Conservation (phyloP, 1,140 invertebrate species). For the Heterodera schachtii region DNA sequence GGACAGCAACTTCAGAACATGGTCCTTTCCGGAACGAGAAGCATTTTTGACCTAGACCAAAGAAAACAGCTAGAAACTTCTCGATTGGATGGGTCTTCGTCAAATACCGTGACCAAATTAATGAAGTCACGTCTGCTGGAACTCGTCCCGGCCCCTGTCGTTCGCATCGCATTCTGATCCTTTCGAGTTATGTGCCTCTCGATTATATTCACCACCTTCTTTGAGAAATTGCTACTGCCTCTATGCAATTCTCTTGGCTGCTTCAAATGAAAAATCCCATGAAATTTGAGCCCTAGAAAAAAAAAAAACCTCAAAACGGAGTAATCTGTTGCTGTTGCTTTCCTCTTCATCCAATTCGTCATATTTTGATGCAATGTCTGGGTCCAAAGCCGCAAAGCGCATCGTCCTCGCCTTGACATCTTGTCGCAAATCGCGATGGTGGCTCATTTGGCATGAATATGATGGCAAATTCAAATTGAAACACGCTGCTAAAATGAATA, state of each 20-base stretch:
- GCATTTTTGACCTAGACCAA: slow-evolving; percentile 28
- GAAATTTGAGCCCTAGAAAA: not conserved
- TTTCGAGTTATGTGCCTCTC: slow-evolving; percentile 14
- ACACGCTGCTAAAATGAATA: too few species aligned
- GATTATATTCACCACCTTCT: slow-evolving; percentile 22
- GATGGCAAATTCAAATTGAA: not conserved
- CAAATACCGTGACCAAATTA: slow-evolving; percentile 20
- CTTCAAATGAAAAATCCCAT: not conserved
- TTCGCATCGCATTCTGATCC: slow-evolving; percentile 1
- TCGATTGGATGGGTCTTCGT: too few species aligned
- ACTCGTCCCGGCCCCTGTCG: slow-evolving; percentile 9
- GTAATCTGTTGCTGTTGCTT: not conserved
- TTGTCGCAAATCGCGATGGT: slow-evolving; percentile 7
- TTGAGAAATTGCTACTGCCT: slow-evolving; percentile 5
- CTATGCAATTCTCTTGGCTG: not conserved
- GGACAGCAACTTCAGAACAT: slow-evolving; percentile 28
- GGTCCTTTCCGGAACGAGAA: slow-evolving; percentile 31
- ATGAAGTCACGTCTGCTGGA: slow-evolving; percentile 18
- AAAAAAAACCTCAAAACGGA: not conserved
- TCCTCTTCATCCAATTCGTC: slow-evolving; percentile 29
- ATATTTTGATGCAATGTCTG: slow-evolving; percentile 31
- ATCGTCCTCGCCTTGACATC: slow-evolving; percentile 29
- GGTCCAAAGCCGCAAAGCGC: slow-evolving; percentile 17
- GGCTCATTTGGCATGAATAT: slow-evolving; percentile 10
- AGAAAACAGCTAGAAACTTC: too few species aligned